Base-by-base conservation (phyloP, 2,888 invertebrate species). In the Thereva unica region DNA sequence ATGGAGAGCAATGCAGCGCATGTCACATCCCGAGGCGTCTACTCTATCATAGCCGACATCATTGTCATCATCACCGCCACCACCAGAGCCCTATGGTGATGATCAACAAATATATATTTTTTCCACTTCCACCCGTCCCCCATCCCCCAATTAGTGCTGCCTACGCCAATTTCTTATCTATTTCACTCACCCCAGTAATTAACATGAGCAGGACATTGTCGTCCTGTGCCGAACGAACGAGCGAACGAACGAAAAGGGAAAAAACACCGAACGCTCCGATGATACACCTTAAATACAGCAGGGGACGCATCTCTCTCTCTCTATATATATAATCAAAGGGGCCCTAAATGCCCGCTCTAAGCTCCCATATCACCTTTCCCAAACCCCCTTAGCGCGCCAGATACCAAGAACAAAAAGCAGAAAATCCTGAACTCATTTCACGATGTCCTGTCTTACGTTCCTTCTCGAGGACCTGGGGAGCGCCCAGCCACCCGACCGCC, bases 181-280 rank as follows among this genome's bases (percentile, higher is more conserved):
- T 64, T 12, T 37, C 3, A 64, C 64, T 64, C 64, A 64, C 53
- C 53, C 64, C 64, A 64, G 50, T 53, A 64, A 64, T 64, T 64
- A 64, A 64, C 64, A 64, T 64, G 52, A 64, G 44, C 53, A 53
- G 61, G 50, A 61, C 61, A 61, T 50, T 61, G 61, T 50, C 61
- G 49, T 61, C 61, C 40, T 50, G n/a, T n/a, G 23, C 23, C 23
- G 23, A 23, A 23, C 23, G 23, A 23, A 23, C 23, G 23, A 23
- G 2, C 23, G 23, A 23, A 23, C 23, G 23, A 23, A 23, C 23
- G 23, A 23, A 23, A 23, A 23, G 2, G 23, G 23, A 2, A 23
- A 23, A 23, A 23, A 23, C 23, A 23, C 23, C 23, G 2, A 42
- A n/a, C 42, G 42, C 53, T 64, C 64, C 42, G 34, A 53, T 44